These are phyloP conservation scores for Heliconius cydno DNA, from an alignment of 2,888 invertebrate species.

Conservation along the genomic window DNA sequence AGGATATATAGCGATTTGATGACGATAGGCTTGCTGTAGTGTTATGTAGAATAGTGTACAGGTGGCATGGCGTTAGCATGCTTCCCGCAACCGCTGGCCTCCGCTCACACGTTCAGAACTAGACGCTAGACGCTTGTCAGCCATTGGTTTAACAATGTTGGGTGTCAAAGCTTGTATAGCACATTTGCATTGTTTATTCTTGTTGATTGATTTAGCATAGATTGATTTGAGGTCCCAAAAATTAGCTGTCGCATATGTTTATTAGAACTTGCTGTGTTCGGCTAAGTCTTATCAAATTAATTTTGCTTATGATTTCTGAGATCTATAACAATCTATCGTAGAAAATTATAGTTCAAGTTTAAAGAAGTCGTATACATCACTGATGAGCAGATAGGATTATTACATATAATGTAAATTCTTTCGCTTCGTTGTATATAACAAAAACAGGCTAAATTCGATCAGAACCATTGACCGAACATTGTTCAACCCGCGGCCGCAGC, in stretches of 20 bases:
- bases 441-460: not conserved
- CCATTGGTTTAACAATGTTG: slow-evolving; percentile 49
- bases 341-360: not conserved
- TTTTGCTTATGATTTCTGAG: not conserved
- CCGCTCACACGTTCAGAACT: slow-evolving; percentile 68
- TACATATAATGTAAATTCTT: not conserved
- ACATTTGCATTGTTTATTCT: not conserved
- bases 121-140: slow-evolving; percentile 41
- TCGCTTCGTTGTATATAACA: not conserved
- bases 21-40: slow-evolving; percentile 56
- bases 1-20: slow-evolving; percentile 51
- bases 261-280: not conserved
- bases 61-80: slow-evolving; percentile 81
- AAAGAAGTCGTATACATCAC: not conserved
- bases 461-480: slow-evolving; percentile 30
- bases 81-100: slow-evolving; percentile 71
- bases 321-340: not conserved
- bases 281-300: not conserved
- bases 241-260: not conserved
- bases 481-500: slow-evolving; percentile 42
- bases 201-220: not conserved
- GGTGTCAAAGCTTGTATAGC: slow-evolving; percentile 20
- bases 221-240: slow-evolving; percentile 7
- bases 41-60: slow-evolving; percentile 63
- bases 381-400: not conserved